Evolutionary conservation across 2,888 invertebrate species (phyloP), one percentile per base, ranked within the genome.

Genomic region (Drosophila imparisetae): DNA sequence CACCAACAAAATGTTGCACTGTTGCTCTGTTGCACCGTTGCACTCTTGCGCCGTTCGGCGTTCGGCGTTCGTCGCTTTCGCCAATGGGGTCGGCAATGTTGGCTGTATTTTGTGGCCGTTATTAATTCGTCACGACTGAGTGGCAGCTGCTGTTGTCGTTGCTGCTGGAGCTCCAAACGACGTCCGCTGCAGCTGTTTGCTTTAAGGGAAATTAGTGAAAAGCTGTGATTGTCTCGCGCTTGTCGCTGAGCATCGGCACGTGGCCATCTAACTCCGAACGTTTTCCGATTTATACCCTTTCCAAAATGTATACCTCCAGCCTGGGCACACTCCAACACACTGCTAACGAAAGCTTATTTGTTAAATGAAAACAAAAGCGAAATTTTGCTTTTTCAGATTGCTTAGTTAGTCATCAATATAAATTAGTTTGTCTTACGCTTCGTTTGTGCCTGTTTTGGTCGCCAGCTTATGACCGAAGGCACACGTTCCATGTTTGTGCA

Each of bases 91-190:
- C 85, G 72, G 57, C 52, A 42, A 50, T 36, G 52, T 30, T 65
- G 69, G 52, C 59, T 60, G 62, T 66, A 53, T 68, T 77, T 72
- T 48, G 73, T 66, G 52, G 64, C 79, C 81, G 81, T 87, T 86
- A 85, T 86, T 82, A 88, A 83, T 90, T 90, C 86, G 86, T 86
- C 88, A 90, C 90, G 90, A 90, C 64, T 88, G 83, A 90, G 66
- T 90, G 90, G 73, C 65, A 72, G 68, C 77, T 69, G 73, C 60
- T 66, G 62, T 63, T 49, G 48, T 18, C 27, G 27, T 29, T n/a
- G n/a, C 29, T 52, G n/a, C 30, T 29, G 29, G 72, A 61, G 68
- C 60, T 52, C 40, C 61, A 48, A 73, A 63, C 66, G 54, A 60
- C 61, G 59, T 50, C 54, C 10, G 53, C 66, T 61, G 75, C 79